Percentiles rank a stretch among this genome's conserved stretches.
phyloP scores from a whole-genome alignment of 2,888 invertebrate species.

The Abrostola tripartita region DNA sequence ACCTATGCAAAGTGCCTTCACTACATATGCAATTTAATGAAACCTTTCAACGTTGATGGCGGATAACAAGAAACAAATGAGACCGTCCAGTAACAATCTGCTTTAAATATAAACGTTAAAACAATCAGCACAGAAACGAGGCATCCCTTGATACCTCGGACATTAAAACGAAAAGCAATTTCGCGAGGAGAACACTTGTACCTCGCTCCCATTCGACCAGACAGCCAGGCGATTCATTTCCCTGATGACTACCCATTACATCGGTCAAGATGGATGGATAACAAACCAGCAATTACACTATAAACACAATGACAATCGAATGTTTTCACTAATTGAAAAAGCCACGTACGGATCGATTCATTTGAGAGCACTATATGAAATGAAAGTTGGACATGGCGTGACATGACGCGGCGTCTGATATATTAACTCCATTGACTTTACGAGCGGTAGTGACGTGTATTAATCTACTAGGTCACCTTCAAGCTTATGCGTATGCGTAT shows the following conservation, averaged over 20 bases:
- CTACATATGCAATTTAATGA: slow-evolving; percentile 34
- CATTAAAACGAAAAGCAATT: slow-evolving; percentile 81
- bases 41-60: slow-evolving; percentile 31
- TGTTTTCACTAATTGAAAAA: slow-evolving; percentile 87
- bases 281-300: slow-evolving; percentile 86
- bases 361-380: slow-evolving; percentile 86
- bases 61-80: slow-evolving; percentile 41
- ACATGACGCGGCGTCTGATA: slow-evolving; percentile 81
- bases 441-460: slow-evolving; percentile 81
- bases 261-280: slow-evolving; percentile 86
- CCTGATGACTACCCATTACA: slow-evolving; percentile 86
- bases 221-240: slow-evolving; percentile 82
- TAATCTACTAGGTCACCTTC: slow-evolving; percentile 78
- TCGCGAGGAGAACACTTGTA: slow-evolving; percentile 76
- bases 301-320: slow-evolving; percentile 86
- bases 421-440: slow-evolving; percentile 85
- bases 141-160: slow-evolving; percentile 72
- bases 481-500: slow-evolving; percentile 69
- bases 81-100: slow-evolving; percentile 58
- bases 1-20: no score
- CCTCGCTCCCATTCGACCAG: slow-evolving; percentile 73
- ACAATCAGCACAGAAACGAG: slow-evolving; percentile 68
- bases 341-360: slow-evolving; percentile 80
- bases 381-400: slow-evolving; percentile 76
- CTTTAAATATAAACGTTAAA: slow-evolving; percentile 59